Evolutionary conservation across 2,888 invertebrate species (phyloP).

Genomic region (Anarsia innoxiella): DNA sequence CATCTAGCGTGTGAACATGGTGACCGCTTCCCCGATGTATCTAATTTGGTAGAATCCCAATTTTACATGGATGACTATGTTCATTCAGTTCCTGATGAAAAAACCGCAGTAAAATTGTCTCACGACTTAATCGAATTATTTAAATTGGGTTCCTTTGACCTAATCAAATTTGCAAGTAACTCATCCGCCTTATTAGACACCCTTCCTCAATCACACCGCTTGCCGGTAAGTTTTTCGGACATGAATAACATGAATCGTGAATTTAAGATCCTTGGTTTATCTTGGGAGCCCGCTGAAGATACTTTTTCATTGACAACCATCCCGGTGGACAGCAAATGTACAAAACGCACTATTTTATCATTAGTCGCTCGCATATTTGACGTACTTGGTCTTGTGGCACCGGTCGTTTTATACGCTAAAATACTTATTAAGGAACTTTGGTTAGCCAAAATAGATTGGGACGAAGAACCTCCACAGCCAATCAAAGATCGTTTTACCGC

Average conservation of each 20-base stretch:
- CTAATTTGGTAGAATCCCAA: not conserved
- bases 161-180: conserved; percentile 9
- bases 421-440: conserved; percentile 9
- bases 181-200: conserved; percentile 1
- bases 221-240: not conserved
- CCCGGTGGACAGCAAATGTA: conserved; percentile 2
- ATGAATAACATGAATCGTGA: not conserved
- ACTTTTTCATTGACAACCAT: conserved; percentile 3
- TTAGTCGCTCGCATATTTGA: conserved; percentile 12
- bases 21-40: not conserved
- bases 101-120: conserved; percentile 2
- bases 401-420: conserved; percentile 7
- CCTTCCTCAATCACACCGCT: conserved; percentile 6
- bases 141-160: conserved; percentile 9
- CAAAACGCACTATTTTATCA: conserved; percentile 10
- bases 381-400: conserved; percentile 12
- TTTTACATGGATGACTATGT: conserved; percentile 10
- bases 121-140: conserved; percentile 9
- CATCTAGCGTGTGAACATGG: conserved; percentile 1
- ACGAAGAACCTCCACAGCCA: not conserved
- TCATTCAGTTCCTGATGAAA: not conserved
- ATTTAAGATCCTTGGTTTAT: conserved; percentile 5
- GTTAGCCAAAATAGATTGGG: conserved; percentile 2
- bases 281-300: conserved; percentile 5
- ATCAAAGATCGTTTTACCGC: not conserved